Percentiles rank a stretch among this genome's conserved stretches.
Conservation (phyloP, 2,113 vertebrate genomes). For the Phalacrocorax aristotelis region DNA sequence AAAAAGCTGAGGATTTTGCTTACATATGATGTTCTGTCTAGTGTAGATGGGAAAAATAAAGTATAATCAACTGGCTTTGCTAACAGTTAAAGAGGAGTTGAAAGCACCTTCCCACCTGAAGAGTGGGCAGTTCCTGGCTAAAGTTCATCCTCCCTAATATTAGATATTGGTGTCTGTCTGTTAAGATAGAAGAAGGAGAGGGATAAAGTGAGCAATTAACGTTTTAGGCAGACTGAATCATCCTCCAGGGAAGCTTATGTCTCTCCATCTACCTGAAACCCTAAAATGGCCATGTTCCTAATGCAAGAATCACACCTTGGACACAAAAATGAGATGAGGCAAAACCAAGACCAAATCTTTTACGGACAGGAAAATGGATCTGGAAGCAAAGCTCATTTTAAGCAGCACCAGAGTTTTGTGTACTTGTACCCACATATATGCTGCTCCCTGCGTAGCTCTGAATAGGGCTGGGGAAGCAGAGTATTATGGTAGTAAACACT, state of each 20-base stretch:
- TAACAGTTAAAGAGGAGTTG: background rate
- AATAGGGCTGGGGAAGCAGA: background rate
- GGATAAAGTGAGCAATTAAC: fast-evolving
- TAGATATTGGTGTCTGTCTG: background rate
- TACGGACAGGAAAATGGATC: fast-evolving
- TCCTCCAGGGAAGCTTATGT: background rate
- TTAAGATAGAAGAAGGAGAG: background rate
- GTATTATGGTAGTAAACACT: fast-evolving
- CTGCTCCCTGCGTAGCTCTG: fast-evolving
- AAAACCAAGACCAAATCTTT: background rate
- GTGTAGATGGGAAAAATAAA: background rate
- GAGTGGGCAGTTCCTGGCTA: background rate
- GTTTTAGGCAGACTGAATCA: background rate
- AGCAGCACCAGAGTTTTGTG: background rate
- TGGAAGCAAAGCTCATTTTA: background rate
- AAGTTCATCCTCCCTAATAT: background rate
- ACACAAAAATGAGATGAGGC: background rate
- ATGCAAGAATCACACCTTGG: background rate
- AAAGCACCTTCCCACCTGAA: background rate
- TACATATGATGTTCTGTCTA: background rate
- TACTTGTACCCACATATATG: fast-evolving
- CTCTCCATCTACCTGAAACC: background rate
- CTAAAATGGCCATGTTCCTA: background rate
- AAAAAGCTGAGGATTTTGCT: background rate
- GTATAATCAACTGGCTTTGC: background rate